These are phyloP conservation scores for Eilema sororculum DNA, from an alignment of 2,888 invertebrate species.

Conservation along the genomic window DNA sequence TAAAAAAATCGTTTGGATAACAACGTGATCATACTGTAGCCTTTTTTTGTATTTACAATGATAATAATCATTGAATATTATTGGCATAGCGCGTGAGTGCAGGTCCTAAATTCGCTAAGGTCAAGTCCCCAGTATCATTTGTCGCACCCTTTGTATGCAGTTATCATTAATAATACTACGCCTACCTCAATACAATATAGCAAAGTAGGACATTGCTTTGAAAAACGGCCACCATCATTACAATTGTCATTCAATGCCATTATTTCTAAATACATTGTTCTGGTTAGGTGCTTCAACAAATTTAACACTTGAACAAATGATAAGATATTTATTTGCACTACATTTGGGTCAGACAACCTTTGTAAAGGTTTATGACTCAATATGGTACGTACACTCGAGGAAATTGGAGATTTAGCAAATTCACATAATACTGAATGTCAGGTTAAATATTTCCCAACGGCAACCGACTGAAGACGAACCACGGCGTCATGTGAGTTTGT, in stretches of 20 bases:
- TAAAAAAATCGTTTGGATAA: too few relatives aligned
- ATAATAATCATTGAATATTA: too few relatives aligned
- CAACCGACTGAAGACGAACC: too few relatives aligned
- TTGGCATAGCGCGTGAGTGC: background rate
- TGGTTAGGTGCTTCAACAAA: conserved; percentile 29
- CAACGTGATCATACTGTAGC: too few relatives aligned
- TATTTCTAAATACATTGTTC: conserved; percentile 40
- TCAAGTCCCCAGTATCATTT: background rate
- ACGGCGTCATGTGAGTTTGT: too few relatives aligned
- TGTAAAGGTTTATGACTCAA: background rate
- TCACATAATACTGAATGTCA: too few relatives aligned
- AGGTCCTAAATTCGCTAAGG: background rate
- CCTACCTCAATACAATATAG: conserved; percentile 15
- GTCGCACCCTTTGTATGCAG: background rate
- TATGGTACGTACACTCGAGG: too few relatives aligned
- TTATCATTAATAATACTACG: background rate
- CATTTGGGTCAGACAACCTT: conserved; percentile 7
- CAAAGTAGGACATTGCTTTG: conserved; percentile 11
- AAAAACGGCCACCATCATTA: background rate
- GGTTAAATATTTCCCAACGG: too few relatives aligned
- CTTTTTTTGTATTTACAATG: too few relatives aligned
- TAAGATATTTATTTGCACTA: conserved; percentile 2
- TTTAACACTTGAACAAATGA: conserved; percentile 20
- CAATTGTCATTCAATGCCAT: conserved; percentile 28
- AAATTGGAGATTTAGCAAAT: too few relatives aligned